A percentile compares a stretch with the other conserved stretches of the same genome.
Conservation (phyloP, 2,113 vertebrate genomes). For the Tiliqua scincoides region DNA sequence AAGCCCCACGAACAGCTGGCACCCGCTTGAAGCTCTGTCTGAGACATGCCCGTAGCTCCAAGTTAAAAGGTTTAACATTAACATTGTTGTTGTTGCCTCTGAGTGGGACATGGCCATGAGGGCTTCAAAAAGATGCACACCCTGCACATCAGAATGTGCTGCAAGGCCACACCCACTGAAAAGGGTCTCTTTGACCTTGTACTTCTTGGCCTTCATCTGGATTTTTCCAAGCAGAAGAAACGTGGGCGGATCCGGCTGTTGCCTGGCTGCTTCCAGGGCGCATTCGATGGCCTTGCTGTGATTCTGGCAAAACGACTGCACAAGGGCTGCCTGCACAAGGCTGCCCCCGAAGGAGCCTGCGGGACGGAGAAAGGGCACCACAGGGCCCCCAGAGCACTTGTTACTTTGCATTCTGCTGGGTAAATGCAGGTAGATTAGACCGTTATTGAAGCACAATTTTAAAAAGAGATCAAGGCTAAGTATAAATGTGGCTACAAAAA, state of each 20-base stretch:
- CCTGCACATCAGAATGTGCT: neutral
- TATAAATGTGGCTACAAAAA: too few species aligned
- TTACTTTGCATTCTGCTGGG: neutral
- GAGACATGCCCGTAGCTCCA: too few species aligned
- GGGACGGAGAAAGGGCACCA: too few species aligned
- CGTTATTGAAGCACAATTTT: neutral
- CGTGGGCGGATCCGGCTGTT: constrained; percentile 48
- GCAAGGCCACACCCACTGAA: constrained; percentile 18
- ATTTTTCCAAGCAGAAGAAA: constrained; percentile 77
- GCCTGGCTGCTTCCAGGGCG: constrained; percentile 46
- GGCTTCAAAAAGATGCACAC: neutral
- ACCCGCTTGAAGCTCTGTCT: too few species aligned
- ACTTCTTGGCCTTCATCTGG: constrained; percentile 78
- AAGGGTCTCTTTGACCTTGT: constrained; percentile 65
- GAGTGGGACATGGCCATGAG: too few species aligned
- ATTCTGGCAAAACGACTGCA: constrained; percentile 80
- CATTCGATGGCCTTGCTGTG: constrained; percentile 75
- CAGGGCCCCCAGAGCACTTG: neutral
- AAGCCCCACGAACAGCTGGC: too few species aligned
- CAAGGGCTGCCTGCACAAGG: constrained; percentile 74
- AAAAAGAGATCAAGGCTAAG: neutral
- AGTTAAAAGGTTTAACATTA: too few species aligned
- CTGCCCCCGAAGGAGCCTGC: constrained; percentile 70
- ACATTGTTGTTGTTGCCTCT: too few species aligned
- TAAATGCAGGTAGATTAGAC: neutral